Conservation (phyloP, 1,140 invertebrate genomes). For the Drosophila ananassae region DNA sequence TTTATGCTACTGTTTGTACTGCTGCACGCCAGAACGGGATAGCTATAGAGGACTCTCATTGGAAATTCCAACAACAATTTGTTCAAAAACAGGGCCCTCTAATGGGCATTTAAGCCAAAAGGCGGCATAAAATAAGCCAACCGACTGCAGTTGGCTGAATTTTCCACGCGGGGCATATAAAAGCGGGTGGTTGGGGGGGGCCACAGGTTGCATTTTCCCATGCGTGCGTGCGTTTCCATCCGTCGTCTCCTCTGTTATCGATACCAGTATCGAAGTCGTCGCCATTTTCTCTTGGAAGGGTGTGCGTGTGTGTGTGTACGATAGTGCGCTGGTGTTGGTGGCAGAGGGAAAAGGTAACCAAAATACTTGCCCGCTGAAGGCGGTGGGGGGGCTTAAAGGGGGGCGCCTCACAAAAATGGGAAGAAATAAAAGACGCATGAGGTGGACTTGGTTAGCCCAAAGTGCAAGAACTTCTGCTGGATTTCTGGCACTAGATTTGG, state of each 20-base stretch:
- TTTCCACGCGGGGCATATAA: conserved; percentile 29
- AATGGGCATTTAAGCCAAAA: conserved; percentile 25
- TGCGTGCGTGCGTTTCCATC: conserved; percentile 57
- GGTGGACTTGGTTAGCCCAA: conserved; percentile 6
- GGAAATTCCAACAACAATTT: conserved; percentile 79
- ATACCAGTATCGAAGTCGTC: conserved; percentile 59
- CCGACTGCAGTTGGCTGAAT: conserved; percentile 32
- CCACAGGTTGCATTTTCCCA: conserved; percentile 68
- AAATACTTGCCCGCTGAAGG: conserved; percentile 62
- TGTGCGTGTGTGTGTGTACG: conserved; percentile 32
- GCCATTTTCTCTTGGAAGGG: conserved; percentile 73
- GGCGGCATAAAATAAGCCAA: conserved; percentile 13
- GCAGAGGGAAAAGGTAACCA: conserved; percentile 73
- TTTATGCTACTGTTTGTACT: conserved; percentile 44
- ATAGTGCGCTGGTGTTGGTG: conserved; percentile 27
- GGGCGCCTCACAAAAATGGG: conserved; percentile 51
- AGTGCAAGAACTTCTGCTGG: conserved; percentile 14
- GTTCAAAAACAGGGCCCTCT: conserved; percentile 53
- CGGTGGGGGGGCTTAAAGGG: conserved; percentile 43
- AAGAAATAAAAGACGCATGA: conserved; percentile 37
- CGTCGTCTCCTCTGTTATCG: conserved; percentile 59
- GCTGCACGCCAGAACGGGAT: conserved; percentile 53
- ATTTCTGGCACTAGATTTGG: conserved; percentile 23
- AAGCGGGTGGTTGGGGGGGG: conserved; percentile 13
- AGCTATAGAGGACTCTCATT: conserved; percentile 55